These are phyloP conservation scores for Vanessa atalanta DNA, from an alignment of 1,140 invertebrate genomes.

Conservation along the genomic window DNA sequence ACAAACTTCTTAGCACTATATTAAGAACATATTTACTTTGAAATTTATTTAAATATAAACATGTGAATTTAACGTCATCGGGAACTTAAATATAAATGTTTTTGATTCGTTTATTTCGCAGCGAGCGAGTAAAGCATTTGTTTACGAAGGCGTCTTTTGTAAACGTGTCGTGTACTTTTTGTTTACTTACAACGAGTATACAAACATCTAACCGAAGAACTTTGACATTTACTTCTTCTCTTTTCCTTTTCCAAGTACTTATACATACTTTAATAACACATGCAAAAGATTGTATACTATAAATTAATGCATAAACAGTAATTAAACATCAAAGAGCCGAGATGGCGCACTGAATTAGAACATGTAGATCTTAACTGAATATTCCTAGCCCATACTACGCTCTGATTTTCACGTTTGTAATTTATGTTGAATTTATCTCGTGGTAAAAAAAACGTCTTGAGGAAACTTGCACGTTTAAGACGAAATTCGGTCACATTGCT, in stretches of 20 bases:
- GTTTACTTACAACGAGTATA: constrained; percentile 15
- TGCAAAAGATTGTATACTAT: not conserved
- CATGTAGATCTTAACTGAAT: too few species aligned
- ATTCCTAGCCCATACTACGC: too few species aligned
- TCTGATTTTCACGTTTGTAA: too few species aligned
- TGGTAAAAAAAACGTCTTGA: too few species aligned
- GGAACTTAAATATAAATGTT: constrained; percentile 11
- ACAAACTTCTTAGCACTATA: not conserved
- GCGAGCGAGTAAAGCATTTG: not conserved
- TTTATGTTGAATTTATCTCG: too few species aligned
- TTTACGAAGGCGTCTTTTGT: constrained; percentile 7
- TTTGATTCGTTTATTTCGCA: not conserved
- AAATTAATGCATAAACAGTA: not conserved
- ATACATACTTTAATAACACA: constrained; percentile 14
- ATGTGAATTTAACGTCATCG: not conserved
- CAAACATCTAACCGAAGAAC: constrained; percentile 13
- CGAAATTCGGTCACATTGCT: too few species aligned
- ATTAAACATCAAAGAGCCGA: too few species aligned
- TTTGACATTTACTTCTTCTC: constrained; percentile 17
- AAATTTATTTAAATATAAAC: not conserved
- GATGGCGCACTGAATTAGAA: too few species aligned
- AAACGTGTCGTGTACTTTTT: constrained; percentile 4
- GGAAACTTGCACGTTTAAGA: too few species aligned
- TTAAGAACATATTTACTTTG: not conserved
- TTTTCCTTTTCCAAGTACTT: constrained; percentile 22